phyloP scores from a whole-genome alignment of 2,888 invertebrate species.

The Cosmia trapezina region DNA sequence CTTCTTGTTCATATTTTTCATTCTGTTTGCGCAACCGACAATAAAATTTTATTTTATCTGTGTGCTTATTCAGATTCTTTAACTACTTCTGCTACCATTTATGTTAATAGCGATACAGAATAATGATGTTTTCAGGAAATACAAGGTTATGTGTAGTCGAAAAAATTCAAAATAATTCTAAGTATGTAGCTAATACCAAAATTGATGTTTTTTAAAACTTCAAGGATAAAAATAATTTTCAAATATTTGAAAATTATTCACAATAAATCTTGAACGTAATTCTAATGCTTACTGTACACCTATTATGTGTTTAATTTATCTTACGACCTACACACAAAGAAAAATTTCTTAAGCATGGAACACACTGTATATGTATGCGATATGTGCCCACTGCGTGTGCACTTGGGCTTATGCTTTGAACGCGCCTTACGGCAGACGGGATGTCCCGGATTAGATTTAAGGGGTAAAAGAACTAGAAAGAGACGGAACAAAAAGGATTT shows the following conservation, averaged over 20 bases:
- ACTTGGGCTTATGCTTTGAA: slow-evolving; percentile 73
- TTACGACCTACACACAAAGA: slow-evolving; percentile 30
- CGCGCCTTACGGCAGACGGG: slow-evolving; percentile 83
- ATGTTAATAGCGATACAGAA: slow-evolving; percentile 41
- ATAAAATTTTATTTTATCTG: slow-evolving; percentile 15
- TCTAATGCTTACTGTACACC: slow-evolving; percentile 39
- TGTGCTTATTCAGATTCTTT: slow-evolving; percentile 33
- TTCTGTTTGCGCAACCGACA: slow-evolving; percentile 48
- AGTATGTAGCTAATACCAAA: slow-evolving; percentile 49
- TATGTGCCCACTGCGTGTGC: slow-evolving; percentile 65
- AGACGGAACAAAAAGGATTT: slow-evolving; percentile 74
- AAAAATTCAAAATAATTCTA: slow-evolving; percentile 39
- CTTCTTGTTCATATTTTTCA: slow-evolving; percentile 35
- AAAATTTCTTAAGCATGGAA: slow-evolving; percentile 21
- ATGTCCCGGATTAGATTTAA: slow-evolving; percentile 90
- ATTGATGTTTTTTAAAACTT: slow-evolving; percentile 57
- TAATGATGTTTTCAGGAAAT: slow-evolving; percentile 51
- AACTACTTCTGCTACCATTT: slow-evolving; percentile 29
- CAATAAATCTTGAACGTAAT: slow-evolving; percentile 52
- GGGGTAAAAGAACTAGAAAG: slow-evolving; percentile 88
- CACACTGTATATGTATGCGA: slow-evolving; percentile 31
- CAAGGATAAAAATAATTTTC: slow-evolving; percentile 60
- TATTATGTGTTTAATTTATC: slow-evolving; percentile 52
- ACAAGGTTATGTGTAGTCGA: slow-evolving; percentile 42
- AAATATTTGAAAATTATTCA: slow-evolving; percentile 55